Base-by-base conservation (phyloP, 2,888 invertebrate species). In the Blomia tropicalis region DNA sequence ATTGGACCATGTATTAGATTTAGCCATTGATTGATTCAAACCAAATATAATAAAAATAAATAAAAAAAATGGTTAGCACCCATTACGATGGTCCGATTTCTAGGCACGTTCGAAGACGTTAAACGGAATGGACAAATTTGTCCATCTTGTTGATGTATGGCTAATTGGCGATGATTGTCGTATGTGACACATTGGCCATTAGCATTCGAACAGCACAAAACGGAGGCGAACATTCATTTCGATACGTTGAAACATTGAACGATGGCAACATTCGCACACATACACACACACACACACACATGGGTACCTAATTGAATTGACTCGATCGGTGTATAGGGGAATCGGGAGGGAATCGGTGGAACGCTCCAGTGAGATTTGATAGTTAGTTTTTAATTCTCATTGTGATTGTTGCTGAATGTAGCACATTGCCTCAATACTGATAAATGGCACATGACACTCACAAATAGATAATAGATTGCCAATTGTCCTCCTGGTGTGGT, bases 151-250 rank as follows among this genome's bases (percentile, higher is more conserved):
- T 36, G 36, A 36, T 36, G 36, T 36, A 22, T 47, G 51, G 27
- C 51, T 47, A 47, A 47, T 47, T 47, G 51, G 51, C 22, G 51
- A 47, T 47, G 51, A 47, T 47, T 47, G 51, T n/a, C 51, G 22
- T n/a, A 47, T 22, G 51, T 47, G 51, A 47, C 51, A 47, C 36
- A 36, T 36, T 17, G 36, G 7, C 36, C 7, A 36, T 36, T 36
- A 36, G 36, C 17, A 17, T 36, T 17, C 36, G n/a, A n/a, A n/a
- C n/a, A n/a, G n/a, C n/a, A n/a, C n/a, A n/a, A n/a, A n/a, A n/a
- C n/a, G n/a, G n/a, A n/a, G n/a, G n/a, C n/a, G n/a, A n/a, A n/a
- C n/a, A n/a, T n/a, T n/a, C n/a, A n/a, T n/a, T n/a, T n/a, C n/a
- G n/a, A n/a, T n/a, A n/a, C n/a, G n/a, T n/a, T n/a, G n/a, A n/a